Percentiles rank a stretch among this genome's conserved stretches.
These are phyloP conservation scores for Halcyon chelicuti DNA, from an alignment of 2,797 vertebrate genomes.

Conservation along the genomic window DNA sequence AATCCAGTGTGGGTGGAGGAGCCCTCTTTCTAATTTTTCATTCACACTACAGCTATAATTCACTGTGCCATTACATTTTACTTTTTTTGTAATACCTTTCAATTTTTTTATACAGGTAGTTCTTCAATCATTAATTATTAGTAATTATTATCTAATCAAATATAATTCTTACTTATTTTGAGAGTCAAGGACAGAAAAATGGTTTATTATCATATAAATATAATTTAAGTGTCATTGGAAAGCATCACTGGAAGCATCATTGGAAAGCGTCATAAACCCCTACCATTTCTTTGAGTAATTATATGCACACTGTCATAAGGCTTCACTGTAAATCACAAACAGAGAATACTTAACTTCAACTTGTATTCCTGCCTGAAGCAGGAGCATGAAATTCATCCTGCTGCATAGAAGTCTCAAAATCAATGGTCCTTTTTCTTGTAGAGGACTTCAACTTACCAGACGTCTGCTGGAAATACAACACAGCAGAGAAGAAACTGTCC, in stretches of 20 bases:
- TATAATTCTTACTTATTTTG: background rate
- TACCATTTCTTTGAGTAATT: background rate
- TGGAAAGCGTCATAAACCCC: background rate
- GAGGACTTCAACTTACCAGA: too few relatives aligned
- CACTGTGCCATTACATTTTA: background rate
- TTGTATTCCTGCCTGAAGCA: background rate
- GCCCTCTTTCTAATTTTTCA: background rate
- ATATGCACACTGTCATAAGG: background rate
- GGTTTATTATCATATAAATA: background rate
- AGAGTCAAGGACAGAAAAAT: background rate
- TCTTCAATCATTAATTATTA: background rate
- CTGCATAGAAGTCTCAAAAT: too few relatives aligned
- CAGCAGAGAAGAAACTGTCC: too few relatives aligned
- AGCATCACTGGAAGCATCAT: too few relatives aligned
- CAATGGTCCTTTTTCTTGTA: too few relatives aligned
- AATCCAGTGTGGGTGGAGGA: rapidly evolving
- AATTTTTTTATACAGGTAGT: background rate
- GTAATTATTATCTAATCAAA: background rate
- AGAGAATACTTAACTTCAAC: background rate
- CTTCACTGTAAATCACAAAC: background rate
- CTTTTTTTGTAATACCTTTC: background rate
- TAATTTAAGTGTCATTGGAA: background rate
- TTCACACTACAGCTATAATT: background rate
- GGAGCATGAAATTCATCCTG: background rate
- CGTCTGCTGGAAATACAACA: too few relatives aligned